These are phyloP conservation scores for Magallana gigas DNA, from an alignment of 1,140 invertebrate genomes.

Conservation along the genomic window DNA sequence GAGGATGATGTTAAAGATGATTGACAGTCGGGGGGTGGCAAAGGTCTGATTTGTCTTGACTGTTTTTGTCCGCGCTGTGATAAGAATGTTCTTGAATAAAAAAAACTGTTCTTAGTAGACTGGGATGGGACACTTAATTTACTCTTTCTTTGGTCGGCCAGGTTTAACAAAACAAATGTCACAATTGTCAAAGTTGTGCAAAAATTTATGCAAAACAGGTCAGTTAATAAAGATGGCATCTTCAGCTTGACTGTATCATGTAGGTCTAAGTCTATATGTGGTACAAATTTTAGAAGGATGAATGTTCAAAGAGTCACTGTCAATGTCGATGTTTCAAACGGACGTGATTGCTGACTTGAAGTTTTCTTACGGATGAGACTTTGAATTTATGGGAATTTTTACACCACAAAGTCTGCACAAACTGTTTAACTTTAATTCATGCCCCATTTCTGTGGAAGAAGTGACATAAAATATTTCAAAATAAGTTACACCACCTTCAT, in stretches of 20 bases:
- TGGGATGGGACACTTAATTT: not conserved
- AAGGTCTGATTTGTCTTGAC: too few relatives aligned
- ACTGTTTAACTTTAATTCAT: slow-evolving; percentile 12
- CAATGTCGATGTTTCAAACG: slow-evolving; percentile 26
- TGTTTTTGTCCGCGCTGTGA: too few relatives aligned
- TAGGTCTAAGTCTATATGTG: not conserved
- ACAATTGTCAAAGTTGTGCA: not conserved
- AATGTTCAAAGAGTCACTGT: not conserved
- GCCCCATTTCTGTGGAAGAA: not conserved
- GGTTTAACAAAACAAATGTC: not conserved
- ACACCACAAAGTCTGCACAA: not conserved
- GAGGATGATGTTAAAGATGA: too few relatives aligned
- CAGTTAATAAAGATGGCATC: not conserved
- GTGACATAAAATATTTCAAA: too few relatives aligned
- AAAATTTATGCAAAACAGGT: not conserved
- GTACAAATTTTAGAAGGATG: slow-evolving; percentile 28
- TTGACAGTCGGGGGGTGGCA: too few relatives aligned
- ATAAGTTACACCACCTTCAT: too few relatives aligned
- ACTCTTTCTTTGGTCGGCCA: slow-evolving; percentile 6
- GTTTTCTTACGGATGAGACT: not conserved
- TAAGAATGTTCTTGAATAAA: too few relatives aligned
- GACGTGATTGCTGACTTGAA: not conserved
- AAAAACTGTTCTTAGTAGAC: too few relatives aligned
- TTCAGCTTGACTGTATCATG: not conserved
- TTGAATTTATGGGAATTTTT: not conserved